Evolutionary conservation across 2,113 vertebrate species (phyloP), one percentile per base, ranked within the genome.

Genomic region (Chionomys nivalis): DNA sequence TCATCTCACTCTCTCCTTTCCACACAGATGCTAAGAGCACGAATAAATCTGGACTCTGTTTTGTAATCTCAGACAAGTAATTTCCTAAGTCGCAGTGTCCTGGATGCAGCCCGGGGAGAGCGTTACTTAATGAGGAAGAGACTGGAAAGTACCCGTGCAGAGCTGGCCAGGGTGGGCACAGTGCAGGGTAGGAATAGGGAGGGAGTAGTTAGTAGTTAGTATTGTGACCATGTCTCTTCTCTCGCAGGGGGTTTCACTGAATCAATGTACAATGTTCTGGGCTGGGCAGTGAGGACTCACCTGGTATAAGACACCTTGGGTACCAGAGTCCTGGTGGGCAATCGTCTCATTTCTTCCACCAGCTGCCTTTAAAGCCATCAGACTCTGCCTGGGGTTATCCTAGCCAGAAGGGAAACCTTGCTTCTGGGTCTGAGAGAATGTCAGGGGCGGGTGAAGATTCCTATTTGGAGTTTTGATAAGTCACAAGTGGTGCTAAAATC

Each of bases 401-500:
- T 78, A 42, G 26, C 23, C 4, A 3, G 65, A 87, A 55, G 36
- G 66, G 12, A 90, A 47, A 47, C 13, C 33, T 55, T 1, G 12
- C 52, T 63, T 76, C 63, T 47, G 31, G 61, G 39, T 78, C 2
- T 14, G 26, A 11, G 65, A 36, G 70, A 81, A 47, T 36, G 12
- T 93, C 52, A 49, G 52, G 73, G 88, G 76, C 23, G 14, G 42
- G 73, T 33, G 31, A 70, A 81, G 63, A 4, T 49, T 73, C 42
- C 1, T 77, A 19, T 58, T 63, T 81, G 47, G 73, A 85, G 79
- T 92, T 93, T 68, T 52, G 58, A 55, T 19, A 94, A 76, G 49
- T 49, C 76, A 3, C 17, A 77, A 73, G 94, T 78, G n/a, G 88
- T 14, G 33, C 73, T 95, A 87, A 88, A 89, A 89, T 82, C 61